A percentile compares a stretch with the other conserved stretches of the same genome.
Evolutionary conservation across 2,113 vertebrate genomes (phyloP).

Genomic region (Podarcis raffonei): DNA sequence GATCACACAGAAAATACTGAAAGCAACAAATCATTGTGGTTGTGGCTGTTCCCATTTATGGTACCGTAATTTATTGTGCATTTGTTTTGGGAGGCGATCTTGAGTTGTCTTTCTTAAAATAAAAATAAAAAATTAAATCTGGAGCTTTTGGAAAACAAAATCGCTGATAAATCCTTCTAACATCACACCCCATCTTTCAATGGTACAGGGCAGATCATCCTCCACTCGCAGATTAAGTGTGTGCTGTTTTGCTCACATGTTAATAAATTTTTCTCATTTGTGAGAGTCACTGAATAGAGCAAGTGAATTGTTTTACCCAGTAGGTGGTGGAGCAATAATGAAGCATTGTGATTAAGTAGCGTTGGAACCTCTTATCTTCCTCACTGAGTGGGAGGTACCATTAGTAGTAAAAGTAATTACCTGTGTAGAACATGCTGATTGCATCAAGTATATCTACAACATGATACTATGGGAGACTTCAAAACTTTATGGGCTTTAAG

Average conservation of each 20-base stretch:
- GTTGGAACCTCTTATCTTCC: slow-evolving; percentile 81
- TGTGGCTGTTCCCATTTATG: slow-evolving; percentile 40
- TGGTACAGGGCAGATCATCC: slow-evolving; percentile 45
- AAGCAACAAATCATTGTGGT: slow-evolving; percentile 31
- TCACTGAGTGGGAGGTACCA: slow-evolving; percentile 86
- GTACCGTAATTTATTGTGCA: slow-evolving; percentile 2
- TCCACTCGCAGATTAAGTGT: slow-evolving; percentile 47
- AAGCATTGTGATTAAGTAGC: slow-evolving; percentile 90
- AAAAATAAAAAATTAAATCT: background rate
- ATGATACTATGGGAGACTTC: slow-evolving; percentile 60
- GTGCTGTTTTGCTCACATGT: slow-evolving; percentile 63
- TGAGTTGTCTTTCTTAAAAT: background rate
- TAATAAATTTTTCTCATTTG: slow-evolving; percentile 84
- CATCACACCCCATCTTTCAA: slow-evolving; percentile 42
- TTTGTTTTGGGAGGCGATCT: slow-evolving; percentile 10
- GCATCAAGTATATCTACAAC: slow-evolving; percentile 80
- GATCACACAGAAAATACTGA: slow-evolving; percentile 43
- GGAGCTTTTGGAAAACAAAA: background rate
- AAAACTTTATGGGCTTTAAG: slow-evolving; percentile 64
- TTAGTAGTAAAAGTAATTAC: slow-evolving; percentile 94
- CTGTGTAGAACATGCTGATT: slow-evolving; percentile 82
- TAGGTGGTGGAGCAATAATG: slow-evolving; percentile 85
- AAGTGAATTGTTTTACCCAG: slow-evolving; percentile 83
- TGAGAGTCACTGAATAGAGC: slow-evolving; percentile 75
- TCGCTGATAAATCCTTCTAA: slow-evolving; percentile 49